phyloP scores from a whole-genome alignment of 2,797 vertebrate genomes.

The Prionace glauca region DNA sequence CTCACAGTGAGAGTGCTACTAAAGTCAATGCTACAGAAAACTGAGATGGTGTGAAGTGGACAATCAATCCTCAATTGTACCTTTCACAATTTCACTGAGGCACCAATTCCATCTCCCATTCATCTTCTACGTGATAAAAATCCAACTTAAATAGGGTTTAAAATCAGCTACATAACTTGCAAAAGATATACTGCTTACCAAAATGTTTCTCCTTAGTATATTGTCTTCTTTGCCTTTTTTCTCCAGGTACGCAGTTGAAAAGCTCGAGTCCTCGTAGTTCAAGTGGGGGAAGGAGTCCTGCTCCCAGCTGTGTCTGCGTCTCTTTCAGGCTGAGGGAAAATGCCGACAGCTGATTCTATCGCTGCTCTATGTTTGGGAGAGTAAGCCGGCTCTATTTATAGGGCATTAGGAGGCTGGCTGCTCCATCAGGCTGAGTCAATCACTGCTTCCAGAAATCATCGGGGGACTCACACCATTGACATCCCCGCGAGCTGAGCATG shows the following conservation, averaged over 20 bases:
- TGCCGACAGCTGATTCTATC: slow-evolving; percentile 74
- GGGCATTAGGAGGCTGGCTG: slow-evolving; percentile 51
- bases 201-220: neutral
- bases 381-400: slow-evolving; percentile 71
- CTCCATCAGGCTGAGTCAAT: slow-evolving; percentile 64
- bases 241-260: neutral
- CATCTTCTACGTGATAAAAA: neutral
- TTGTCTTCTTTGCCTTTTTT: slow-evolving; percentile 41
- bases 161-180: neutral
- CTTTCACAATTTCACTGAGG: neutral
- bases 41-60: neutral
- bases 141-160: neutral
- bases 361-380: slow-evolving; percentile 56
- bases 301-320: slow-evolving; percentile 45
- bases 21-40: neutral
- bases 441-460: slow-evolving; percentile 51
- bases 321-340: slow-evolving; percentile 40
- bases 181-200: neutral
- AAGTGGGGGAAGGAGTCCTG: slow-evolving; percentile 35
- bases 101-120: neutral
- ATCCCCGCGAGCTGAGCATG: slow-evolving; percentile 3
- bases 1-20: neutral
- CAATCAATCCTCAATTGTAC: neutral
- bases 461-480: slow-evolving; percentile 19
- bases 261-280: slow-evolving; percentile 22